Evolutionary conservation across 1,140 invertebrate species (phyloP).

Genomic region (Nylanderia fulva): DNA sequence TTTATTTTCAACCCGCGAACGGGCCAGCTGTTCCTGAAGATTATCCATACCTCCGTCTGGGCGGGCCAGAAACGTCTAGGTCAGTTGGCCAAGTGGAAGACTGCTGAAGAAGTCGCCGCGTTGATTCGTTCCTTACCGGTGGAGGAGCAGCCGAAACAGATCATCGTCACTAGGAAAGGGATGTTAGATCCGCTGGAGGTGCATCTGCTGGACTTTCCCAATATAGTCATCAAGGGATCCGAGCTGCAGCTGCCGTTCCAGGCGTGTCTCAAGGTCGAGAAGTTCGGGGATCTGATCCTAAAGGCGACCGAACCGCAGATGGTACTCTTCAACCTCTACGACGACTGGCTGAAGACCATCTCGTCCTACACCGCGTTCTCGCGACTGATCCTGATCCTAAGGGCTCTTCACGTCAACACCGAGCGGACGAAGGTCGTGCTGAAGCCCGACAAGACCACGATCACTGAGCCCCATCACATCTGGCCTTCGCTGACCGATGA

Average conservation of each 20-base stretch:
- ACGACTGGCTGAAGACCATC: constrained; percentile 99
- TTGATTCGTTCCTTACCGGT: constrained; percentile 99
- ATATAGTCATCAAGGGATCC: constrained; percentile 99
- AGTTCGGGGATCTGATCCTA: constrained; percentile 99
- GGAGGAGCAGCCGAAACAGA: constrained; percentile 99
- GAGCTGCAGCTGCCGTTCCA: constrained; percentile 99
- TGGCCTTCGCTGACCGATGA: constrained; percentile 99
- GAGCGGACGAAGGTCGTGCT: constrained; percentile 99
- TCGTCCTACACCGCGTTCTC: constrained; percentile 99
- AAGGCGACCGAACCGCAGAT: constrained; percentile 99
- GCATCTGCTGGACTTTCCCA: constrained; percentile 99
- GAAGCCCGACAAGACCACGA: constrained; percentile 99
- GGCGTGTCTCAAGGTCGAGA: constrained; percentile 99
- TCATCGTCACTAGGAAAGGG: constrained; percentile 99
- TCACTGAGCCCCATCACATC: constrained; percentile 99
- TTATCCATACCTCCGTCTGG: constrained; percentile 99
- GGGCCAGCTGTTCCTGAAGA: constrained; percentile 99
- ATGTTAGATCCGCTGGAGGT: constrained; percentile 99
- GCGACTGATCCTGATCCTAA: constrained; percentile 97
- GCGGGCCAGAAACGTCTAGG: constrained; percentile 98
- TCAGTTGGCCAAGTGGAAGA: constrained; percentile 99
- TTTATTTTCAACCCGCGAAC: constrained; percentile 99
- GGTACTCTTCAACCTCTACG: constrained; percentile 99
- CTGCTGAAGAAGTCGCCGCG: constrained; percentile 99
- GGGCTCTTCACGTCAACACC: constrained; percentile 99